These are phyloP conservation scores for Halocynthia aurantium DNA, from an alignment of 23 tunicate species.

Conservation along the genomic window DNA sequence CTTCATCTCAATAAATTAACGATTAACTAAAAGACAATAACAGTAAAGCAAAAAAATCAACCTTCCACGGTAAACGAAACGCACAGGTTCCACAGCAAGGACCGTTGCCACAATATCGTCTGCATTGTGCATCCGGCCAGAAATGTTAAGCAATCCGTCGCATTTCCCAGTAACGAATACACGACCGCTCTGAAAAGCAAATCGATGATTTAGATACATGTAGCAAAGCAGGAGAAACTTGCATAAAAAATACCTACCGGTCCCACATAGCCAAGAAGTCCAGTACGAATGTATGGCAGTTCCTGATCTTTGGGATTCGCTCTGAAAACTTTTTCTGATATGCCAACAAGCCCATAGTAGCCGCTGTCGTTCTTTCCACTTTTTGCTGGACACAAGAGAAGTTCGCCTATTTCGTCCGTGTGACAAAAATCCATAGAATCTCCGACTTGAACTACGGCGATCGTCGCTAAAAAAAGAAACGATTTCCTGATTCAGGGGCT, in stretches of 20 bases:
- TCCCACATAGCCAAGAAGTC: constrained; percentile 70
- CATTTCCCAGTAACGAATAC: constrained; percentile 73
- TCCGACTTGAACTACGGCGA: constrained; percentile 56
- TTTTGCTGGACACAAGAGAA: constrained; percentile 41
- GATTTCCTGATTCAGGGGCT: neutral
- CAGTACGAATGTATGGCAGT: constrained; percentile 60
- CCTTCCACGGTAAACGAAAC: constrained; percentile 92
- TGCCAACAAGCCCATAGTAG: constrained; percentile 75
- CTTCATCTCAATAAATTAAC: neutral
- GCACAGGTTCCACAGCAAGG: constrained; percentile 81
- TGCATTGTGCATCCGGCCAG: constrained; percentile 65
- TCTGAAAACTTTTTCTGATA: constrained; percentile 58
- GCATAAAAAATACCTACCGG: constrained; percentile 46
- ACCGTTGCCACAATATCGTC: constrained; percentile 96
- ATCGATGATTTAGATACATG: neutral
- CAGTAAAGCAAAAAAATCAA: neutral
- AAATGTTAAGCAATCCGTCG: constrained; percentile 59
- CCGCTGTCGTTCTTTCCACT: constrained; percentile 20
- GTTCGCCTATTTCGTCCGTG: constrained; percentile 80
- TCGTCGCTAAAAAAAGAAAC: constrained; percentile 34
- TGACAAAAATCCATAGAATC: constrained; percentile 60
- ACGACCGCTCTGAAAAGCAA: constrained; percentile 64
- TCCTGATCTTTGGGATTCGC: constrained; percentile 55
- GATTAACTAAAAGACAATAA: neutral
- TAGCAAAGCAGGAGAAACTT: neutral